Evolutionary conservation across 1,140 invertebrate genomes (phyloP), one percentile per base, ranked within the genome.

Genomic region (Drosophila pseudoananassae): DNA sequence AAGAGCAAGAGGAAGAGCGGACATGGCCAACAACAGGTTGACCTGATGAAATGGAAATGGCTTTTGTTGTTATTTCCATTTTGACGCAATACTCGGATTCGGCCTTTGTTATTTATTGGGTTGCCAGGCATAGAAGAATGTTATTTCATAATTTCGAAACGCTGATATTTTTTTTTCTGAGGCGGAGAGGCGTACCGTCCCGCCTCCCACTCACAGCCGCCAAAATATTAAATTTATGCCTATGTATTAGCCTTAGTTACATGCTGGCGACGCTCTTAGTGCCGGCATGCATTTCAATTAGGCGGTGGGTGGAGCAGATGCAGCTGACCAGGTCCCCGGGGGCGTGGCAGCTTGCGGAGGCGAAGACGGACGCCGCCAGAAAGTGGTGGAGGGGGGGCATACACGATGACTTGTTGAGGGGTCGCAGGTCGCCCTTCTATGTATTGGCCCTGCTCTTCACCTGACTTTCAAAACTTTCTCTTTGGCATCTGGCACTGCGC

Each of bases 1-100:
- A 57, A 38, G 54, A 40, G 8, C 52, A 51, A 23, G 23, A 25
- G 3, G 51, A 14, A 17, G 29, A 6, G 14, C n/a, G 40, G 38
- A 43, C 56, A 50, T 56, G 55, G 25, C 29, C 55, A 53, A 80
- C 63, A 83, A 83, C 81, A 85, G 81, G 73, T 81, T 78, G 84
- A 87, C 73, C 84, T 84, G 82, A 77, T 84, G 78, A 84, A 84
- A 85, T 81, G 81, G 64, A 87, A 87, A 74, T 81, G 79, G 45
- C 49, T 4, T 46, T 20, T 45, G 5, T 45, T 17, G 40, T 3
- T 45, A 27, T 45, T 40, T 75, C 31, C 31, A 45, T 55, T 46
- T 65, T 85, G 73, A 74, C 77, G 82, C 82, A 85, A 85, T 87
- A 61, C 54, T 80, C 82, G 81, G 75, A 78, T 76, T 73, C 59